Conservation (phyloP, 2,113 vertebrate species). For the Ochotona princeps region DNA sequence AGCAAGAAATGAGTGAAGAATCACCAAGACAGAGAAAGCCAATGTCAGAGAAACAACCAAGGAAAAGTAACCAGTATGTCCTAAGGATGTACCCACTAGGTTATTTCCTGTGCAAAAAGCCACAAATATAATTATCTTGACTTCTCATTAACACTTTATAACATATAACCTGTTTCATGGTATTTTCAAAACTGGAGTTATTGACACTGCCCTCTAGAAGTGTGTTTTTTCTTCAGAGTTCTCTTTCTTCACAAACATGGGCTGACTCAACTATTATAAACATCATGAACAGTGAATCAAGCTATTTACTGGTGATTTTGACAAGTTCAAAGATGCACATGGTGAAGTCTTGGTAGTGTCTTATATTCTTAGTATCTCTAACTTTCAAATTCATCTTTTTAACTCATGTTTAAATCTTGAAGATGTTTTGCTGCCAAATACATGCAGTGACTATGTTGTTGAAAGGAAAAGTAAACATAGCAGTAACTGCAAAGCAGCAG, state of each 20-base stretch:
- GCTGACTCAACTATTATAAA: not conserved
- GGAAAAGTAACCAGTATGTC: not conserved
- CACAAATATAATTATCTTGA: not conserved
- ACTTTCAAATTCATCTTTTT: slow-evolving; percentile 21
- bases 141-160: slow-evolving; percentile 6
- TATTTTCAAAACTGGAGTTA: not conserved
- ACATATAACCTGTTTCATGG: not conserved
- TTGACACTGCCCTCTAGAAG: not conserved
- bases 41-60: not conserved
- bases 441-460: not conserved
- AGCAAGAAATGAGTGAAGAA: not conserved
- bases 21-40: not conserved
- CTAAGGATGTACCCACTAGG: not conserved
- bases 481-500: not conserved
- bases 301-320: not conserved
- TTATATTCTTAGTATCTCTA: slow-evolving; percentile 1
- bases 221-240: not conserved
- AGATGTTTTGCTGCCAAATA: not conserved
- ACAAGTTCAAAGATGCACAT: not conserved
- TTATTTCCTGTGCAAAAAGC: not conserved
- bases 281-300: not conserved
- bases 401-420: not conserved
- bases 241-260: not conserved
- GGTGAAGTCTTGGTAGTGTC: not conserved
- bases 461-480: slow-evolving; percentile 27